Evolutionary conservation across 2,797 vertebrate species (phyloP).

Genomic region (Mastacembelus armatus): DNA sequence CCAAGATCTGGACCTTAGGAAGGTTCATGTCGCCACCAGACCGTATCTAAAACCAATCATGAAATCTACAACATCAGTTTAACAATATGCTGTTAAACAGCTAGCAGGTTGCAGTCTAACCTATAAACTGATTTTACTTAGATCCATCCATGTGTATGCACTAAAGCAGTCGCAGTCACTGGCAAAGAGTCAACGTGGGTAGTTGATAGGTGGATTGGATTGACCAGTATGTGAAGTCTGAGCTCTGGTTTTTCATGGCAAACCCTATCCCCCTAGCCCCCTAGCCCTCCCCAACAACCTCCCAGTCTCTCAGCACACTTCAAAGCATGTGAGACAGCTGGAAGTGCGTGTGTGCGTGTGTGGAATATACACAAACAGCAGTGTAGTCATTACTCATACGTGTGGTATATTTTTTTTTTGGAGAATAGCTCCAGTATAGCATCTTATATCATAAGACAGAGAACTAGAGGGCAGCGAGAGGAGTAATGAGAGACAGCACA

Average conservation of each 20-base stretch:
- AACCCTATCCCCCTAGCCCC: slow-evolving; percentile 33
- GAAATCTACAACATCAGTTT: slow-evolving; percentile 38
- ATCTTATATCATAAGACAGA: slow-evolving; percentile 1
- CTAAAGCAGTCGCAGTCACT: slow-evolving; percentile 2
- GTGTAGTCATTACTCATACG: slow-evolving; percentile 18
- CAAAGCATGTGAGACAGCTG: slow-evolving; percentile 66
- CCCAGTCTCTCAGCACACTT: slow-evolving; percentile 44
- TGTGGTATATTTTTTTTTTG: neutral
- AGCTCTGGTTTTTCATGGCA: slow-evolving; percentile 60
- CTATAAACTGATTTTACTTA: neutral
- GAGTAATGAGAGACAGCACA: neutral
- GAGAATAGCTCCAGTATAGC: neutral
- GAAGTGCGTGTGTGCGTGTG: slow-evolving; percentile 9
- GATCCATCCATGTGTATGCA: slow-evolving; percentile 1
- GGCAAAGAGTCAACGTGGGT: slow-evolving; percentile 21
- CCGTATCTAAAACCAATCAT: neutral
- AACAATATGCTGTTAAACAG: neutral
- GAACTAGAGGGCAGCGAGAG: neutral
- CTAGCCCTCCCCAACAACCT: slow-evolving; percentile 53
- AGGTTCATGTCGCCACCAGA: slow-evolving; percentile 60
- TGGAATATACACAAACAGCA: slow-evolving; percentile 17
- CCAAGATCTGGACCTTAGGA: slow-evolving; percentile 36
- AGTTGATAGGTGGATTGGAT: slow-evolving; percentile 27
- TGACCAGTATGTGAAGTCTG: slow-evolving; percentile 39
- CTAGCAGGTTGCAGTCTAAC: neutral